Conservation (phyloP, 2,797 vertebrate genomes). For the Spatula versicolor region DNA sequence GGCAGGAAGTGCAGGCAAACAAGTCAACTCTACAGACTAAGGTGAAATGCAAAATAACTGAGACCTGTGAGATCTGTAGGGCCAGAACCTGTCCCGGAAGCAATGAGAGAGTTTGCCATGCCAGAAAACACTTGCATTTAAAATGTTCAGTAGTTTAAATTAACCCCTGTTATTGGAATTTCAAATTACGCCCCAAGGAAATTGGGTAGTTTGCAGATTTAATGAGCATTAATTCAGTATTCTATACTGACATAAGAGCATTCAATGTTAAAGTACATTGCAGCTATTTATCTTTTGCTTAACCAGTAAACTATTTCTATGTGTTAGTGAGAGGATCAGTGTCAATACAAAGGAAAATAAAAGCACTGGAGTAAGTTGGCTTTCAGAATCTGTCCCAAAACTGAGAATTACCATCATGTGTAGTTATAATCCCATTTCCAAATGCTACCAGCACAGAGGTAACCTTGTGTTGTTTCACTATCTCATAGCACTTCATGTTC, state of each 20-base stretch:
- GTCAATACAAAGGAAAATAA: slow-evolving; percentile 4
- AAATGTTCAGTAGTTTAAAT: neutral
- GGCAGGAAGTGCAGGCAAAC: neutral
- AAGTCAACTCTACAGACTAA: neutral
- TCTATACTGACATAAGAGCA: neutral
- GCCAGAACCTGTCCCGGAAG: neutral
- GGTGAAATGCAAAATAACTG: neutral
- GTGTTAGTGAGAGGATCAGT: neutral
- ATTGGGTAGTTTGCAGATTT: neutral
- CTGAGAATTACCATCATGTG: neutral
- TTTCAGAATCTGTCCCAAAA: neutral
- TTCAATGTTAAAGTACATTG: neutral
- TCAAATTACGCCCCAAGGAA: neutral
- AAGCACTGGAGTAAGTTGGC: neutral
- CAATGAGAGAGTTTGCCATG: neutral
- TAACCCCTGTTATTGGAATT: neutral
- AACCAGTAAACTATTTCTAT: neutral
- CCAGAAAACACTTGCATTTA: neutral
- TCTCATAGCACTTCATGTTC: accelerated
- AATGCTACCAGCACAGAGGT: neutral
- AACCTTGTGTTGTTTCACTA: neutral
- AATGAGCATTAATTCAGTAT: neutral
- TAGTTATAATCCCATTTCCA: neutral
- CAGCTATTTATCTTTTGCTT: neutral
- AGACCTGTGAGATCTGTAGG: neutral